Base-by-base conservation (phyloP, 1,140 invertebrate genomes). In the Brachionus paranguensis region DNA sequence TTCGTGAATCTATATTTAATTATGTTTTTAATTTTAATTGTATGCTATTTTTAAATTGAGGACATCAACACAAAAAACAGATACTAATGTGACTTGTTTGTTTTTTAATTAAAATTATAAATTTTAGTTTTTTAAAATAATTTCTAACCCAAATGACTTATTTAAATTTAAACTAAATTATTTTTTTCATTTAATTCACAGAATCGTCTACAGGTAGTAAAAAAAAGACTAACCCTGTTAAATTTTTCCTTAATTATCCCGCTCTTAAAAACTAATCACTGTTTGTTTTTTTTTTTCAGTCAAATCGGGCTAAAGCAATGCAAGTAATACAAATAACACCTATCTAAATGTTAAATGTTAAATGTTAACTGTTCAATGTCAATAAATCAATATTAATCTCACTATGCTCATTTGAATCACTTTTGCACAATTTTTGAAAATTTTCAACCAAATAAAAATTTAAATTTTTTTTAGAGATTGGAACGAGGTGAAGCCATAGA, bases 401-500 rank as follows among this genome's bases (percentile, higher is more conserved):
- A 68, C 65, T 33, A 68, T 68, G 27, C 27, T 33, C 24, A n/a
- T 17, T 68, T 14, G 5, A 33, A 68, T 41, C 27, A 68, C 33
- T 14, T 24, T 33, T 33, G 14, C 68, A 72, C 33, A 37, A 43
- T 72, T 17, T 20, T 24, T 68, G 1, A 1, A 37, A 37, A 37
- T 7, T 37, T 37, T 37, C 33, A 37, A 37, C 1, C 20, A 68
- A 68, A 24, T n/a, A 11, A 24, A 8, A 64, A n/a, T 17, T 12
- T 27, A 24, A 45, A 37, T 14, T 55, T 41, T 84, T 45, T 70
- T 3, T 85, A 89, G 89, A 85, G 87, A 60, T 74, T 90, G 60
- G 89, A 89, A 85, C 84, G 88, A 29, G 89, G 89, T 7, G 89
- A 90, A 83, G 87, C 88, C 72, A 86, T 88, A 86, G 88, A 89